Base-by-base conservation (phyloP, 2,797 vertebrate species). In the Poliocrania exsul region DNA sequence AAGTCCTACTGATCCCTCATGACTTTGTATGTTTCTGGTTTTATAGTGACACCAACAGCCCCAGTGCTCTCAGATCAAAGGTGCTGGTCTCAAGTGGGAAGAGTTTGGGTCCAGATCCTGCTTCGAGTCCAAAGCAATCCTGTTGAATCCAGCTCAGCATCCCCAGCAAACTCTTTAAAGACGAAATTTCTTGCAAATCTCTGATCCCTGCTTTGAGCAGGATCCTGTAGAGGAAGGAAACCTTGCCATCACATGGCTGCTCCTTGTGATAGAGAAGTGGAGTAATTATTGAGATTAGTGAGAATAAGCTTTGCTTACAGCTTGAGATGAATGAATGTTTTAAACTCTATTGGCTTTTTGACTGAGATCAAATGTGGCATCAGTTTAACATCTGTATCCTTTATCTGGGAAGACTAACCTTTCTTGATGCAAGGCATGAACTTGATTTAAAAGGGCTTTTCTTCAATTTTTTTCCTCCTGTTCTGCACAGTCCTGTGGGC, bases 401-500 rank as follows among this genome's bases (percentile, higher is more conserved):
- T 78, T 84, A 77, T 86, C 72, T 11, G 29, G 46, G 53, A 88
- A 88, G 51, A 53, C 33, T 25, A 65, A 81, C 80, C 61, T 86
- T 67, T 57, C 65, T 20, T 25, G 82, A 66, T 1, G 5, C 16
- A 35, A 72, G 58, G 13, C 0, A 0, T 58, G 42, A 92, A 81
- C 80, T 86, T 86, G 72, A 86, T 88, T 88, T 81, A 56, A 54
- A 90, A 81, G 54, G 80, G 38, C 25, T 95, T 44, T 74, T n/a
- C 54, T 83, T 71, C 56, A 29, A 0, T 54, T 61, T 66, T 44
- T 44, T 50, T 23, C 26, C 31, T 19, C 5, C 28, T 18, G 15
- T 26, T 37, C 42, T n/a, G 46, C 26, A 25, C 0, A 0, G 51
- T 81, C 31, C 18, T 2, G 2, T 2, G 15, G 44, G n/a, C 25